Conservation (phyloP, 2,888 invertebrate species). For the Scaptodrosophila latifasciaeformis region DNA sequence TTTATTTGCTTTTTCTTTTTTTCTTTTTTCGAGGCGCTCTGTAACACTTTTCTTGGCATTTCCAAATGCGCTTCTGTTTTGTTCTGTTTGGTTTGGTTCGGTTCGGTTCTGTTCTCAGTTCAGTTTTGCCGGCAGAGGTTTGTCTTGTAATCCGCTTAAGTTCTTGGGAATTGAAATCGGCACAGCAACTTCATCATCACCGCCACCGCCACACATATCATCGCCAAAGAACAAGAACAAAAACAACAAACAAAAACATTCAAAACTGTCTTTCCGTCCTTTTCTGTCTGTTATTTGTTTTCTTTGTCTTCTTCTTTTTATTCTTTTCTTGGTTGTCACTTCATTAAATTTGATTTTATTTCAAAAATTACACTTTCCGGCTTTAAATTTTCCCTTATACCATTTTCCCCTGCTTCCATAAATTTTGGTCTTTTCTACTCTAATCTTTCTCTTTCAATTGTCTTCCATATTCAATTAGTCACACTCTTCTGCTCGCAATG, state of each 20-base stretch:
- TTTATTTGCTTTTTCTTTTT: too few species aligned
- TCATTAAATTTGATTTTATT: slow-evolving; percentile 7
- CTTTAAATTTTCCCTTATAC: not conserved
- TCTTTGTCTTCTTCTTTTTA: slow-evolving; percentile 17
- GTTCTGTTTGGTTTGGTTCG: too few species aligned
- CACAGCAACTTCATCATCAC: slow-evolving; percentile 47
- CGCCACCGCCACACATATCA: slow-evolving; percentile 39
- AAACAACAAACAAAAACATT: too few species aligned
- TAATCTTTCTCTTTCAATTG: too few species aligned
- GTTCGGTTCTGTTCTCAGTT: slow-evolving; percentile 19
- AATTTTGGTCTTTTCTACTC: too few species aligned
- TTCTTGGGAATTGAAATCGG: slow-evolving; percentile 63
- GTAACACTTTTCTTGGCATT: slow-evolving; percentile 55
- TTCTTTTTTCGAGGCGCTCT: slow-evolving; percentile 14
- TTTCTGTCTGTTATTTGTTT: slow-evolving; percentile 11
- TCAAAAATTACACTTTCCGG: not conserved
- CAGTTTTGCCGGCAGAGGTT: slow-evolving; percentile 1
- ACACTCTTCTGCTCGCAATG: slow-evolving; percentile 24
- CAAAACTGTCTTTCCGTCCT: too few species aligned
- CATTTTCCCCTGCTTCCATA: not conserved
- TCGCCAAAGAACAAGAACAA: too few species aligned
- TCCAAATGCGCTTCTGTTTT: too few species aligned
- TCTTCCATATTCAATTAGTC: slow-evolving; percentile 25
- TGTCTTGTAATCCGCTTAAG: slow-evolving; percentile 61
- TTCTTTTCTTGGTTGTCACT: slow-evolving; percentile 30